phyloP scores from a whole-genome alignment of 2,797 vertebrate species.

The Argya squamiceps region DNA sequence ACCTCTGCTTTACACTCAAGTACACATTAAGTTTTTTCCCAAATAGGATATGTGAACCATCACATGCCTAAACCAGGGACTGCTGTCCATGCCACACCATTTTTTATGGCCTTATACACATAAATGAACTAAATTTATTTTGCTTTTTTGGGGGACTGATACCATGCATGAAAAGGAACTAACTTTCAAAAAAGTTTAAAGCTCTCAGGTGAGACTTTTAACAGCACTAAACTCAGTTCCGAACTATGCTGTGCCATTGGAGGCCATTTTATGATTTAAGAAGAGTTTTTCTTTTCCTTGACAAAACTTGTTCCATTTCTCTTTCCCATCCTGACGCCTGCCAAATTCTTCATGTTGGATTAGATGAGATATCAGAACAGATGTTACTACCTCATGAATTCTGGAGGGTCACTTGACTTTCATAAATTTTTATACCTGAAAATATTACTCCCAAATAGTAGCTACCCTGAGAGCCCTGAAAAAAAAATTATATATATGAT shows the following conservation, averaged over 20 bases:
- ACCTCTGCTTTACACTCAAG: neutral
- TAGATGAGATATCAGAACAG: neutral
- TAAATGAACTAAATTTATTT: neutral
- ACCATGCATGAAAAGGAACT: neutral
- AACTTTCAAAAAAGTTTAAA: neutral
- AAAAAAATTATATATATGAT: neutral
- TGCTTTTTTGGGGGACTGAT: neutral
- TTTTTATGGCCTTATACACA: rapidly evolving
- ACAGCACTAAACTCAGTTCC: neutral
- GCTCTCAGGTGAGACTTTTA: neutral
- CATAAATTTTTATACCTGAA: neutral
- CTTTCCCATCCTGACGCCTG: neutral
- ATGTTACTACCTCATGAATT: neutral
- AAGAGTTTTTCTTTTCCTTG: neutral
- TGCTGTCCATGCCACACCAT: neutral
- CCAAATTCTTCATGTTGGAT: neutral
- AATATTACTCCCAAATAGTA: neutral
- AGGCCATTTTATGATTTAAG: neutral
- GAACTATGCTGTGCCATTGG: neutral
- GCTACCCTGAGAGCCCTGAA: neutral
- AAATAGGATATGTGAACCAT: neutral
- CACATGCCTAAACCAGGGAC: neutral
- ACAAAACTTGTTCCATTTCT: neutral
- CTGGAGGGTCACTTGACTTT: neutral
- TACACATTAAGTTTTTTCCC: neutral